Evolutionary conservation across 1,140 invertebrate genomes (phyloP), one percentile per base, ranked within the genome.

Genomic region (Drosophila sucinea): DNA sequence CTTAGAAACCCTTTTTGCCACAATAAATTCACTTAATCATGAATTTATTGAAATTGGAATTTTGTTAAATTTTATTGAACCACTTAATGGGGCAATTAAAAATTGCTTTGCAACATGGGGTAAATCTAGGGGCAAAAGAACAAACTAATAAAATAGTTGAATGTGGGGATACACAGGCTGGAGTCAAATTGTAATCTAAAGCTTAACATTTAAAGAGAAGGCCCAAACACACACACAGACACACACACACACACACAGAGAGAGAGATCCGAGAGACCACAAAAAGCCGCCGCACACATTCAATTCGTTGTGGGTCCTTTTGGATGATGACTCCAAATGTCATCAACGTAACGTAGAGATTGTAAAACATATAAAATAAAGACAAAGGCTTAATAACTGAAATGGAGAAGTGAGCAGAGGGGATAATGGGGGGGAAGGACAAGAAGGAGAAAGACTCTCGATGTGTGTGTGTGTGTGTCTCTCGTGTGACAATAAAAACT

Each of bases 401-500:
- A 67, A 51, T 51, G 23, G 44, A 51, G 44, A 51, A 27, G 44
- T 10, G 44, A 51, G 44, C 44, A 27, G n/a, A 1, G 1, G 4
- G 3, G 3, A 3, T 41, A 41, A 41, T 4, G 3, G n/a, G n/a
- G n/a, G 11, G 7, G 44, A 51, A 27, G 44, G 6, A 10, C 44
- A 51, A 51, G 44, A 51, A 25, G 23, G 25, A 51, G 23, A 4
- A 51, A 27, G 44, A 7, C 54, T 60, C 6, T 40, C 8, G 8
- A 29, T 38, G 64, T 33, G 17, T 51, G 29, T 27, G 38, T 17
- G 44, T 32, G 29, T 30, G 17, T 51, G 29, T 29, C 29, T 54
- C 56, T 71, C 58, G 79, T 77, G 73, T 68, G 82, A 73, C 78
- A 86, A 87, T 82, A 80, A 82, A 87, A 87, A 83, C 77, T 87